Base-by-base conservation (phyloP, 2,797 vertebrate genomes). In the Serranus cabrilla region DNA sequence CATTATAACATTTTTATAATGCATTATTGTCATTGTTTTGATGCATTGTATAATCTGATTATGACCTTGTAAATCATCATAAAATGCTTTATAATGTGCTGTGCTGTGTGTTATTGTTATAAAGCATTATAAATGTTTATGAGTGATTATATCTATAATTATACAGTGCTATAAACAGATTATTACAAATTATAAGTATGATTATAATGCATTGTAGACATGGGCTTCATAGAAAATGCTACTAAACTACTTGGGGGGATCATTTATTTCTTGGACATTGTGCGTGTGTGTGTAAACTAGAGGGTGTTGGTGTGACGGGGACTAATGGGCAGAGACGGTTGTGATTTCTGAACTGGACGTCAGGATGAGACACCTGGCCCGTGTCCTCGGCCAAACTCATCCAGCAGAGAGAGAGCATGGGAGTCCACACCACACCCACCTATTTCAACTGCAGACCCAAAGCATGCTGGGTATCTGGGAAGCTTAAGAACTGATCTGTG, bases 401-500 rank as follows among this genome's bases (percentile, higher is more conserved):
- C 84, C 83, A 52, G 61, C 58, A 63, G 78, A 78, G 34, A 78
- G 34, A 7, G 57, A 83, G 74, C 57, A 47, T 0, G 56, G 64
- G 51, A 71, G 77, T 63, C 14, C 14, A 67, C 58, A 67, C 78
- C 81, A 81, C 81, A 85, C 85, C 82, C 78, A 84, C 78, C 82
- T 92, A 94, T 80, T 93, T 90, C 90, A 94, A 79, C 85, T 90
- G 91, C 83, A 95, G 90, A 81, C 88, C 91, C 89, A 94, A 93
- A 88, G 92, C 89, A 92, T 94, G 91, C 91, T 94, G 94, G 91
- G 88, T 90, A 90, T 94, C 93, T 89, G 92, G 91, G 81, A 90
- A 91, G 87, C 82, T 90, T 94, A 93, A 92, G 89, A 94, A 94
- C 81, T 93, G 87, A 93, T 94, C 94, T 94, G 93, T 80, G 70